Base-by-base conservation (phyloP, 2,797 vertebrate species). In the Cryptoprocta ferox region DNA sequence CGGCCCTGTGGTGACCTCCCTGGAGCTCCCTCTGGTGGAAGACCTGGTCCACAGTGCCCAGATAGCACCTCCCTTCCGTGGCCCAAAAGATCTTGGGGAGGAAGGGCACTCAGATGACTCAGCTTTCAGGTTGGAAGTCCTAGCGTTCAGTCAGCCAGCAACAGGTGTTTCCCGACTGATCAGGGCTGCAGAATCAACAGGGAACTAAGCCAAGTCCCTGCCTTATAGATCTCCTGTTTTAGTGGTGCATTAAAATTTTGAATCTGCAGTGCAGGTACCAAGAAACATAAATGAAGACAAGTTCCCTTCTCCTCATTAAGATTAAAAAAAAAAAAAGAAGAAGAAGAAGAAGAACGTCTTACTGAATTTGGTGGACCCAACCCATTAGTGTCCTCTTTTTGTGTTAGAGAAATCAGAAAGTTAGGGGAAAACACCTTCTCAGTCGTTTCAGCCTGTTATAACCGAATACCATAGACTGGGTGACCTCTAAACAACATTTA, bases 11-110 rank as follows among this genome's bases (percentile, higher is more conserved):
- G 82, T 48, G 63, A 84, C 8, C 0, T 65, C 37, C 73, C 48
- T 75, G 8, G n/a, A n/a, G n/a, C 93, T 95, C 96, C 97, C 97
- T 95, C 97, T 97, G 82, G 78, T 94, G 90, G 97, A 94, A 96
- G 26, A 4, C 3, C 8, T 24, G 16, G 0, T 16, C 53, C 68
- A 2, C 21, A 39, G 65, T 63, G 56, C 15, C 21, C n/a, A 5
- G 7, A 8, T 10, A 53, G 4, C 30, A 7, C 18, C 16, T 56
- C 5, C 1, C 8, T 71, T 3, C 79, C 2, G 11, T 2, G 13
- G 65, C n/a, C n/a, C 37, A 21, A 6, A 32, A 28, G 11, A 30
- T 18, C 28, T 6, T 0, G 0, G 0, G n/a, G 9, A 3, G 48
- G 68, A 30, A 1, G 15, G 3, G 15, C 18, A 0, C 11, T 21